Conservation (phyloP, 2,888 invertebrate species). For the Carpatolechia fugitivella region DNA sequence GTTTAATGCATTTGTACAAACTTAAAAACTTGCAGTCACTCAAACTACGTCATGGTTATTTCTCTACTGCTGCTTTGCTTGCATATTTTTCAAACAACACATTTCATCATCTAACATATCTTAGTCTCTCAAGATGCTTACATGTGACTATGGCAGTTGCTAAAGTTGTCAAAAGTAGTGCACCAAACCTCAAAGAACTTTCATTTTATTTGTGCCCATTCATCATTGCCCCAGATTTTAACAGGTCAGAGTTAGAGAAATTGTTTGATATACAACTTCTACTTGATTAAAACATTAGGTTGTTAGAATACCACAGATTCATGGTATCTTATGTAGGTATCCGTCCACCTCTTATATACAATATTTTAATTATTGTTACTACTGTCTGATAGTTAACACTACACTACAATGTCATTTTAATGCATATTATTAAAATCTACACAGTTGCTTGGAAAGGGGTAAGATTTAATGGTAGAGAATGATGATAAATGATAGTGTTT, state of each 20-base stretch:
- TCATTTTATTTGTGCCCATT: constrained; percentile 76
- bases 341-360: constrained; percentile 39
- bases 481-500: too few species aligned
- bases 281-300: constrained; percentile 55
- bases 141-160: constrained; percentile 75
- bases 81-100: constrained; percentile 71
- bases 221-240: constrained; percentile 66
- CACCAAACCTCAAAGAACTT: constrained; percentile 69
- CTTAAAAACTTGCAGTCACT: constrained; percentile 69
- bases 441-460: background rate
- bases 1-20: constrained; percentile 65
- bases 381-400: background rate
- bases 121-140: constrained; percentile 70
- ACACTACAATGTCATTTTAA: background rate
- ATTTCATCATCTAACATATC: constrained; percentile 67
- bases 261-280: constrained; percentile 73
- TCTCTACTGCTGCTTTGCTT: constrained; percentile 69
- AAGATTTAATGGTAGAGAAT: too few species aligned
- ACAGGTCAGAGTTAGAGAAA: constrained; percentile 67
- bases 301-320: constrained; percentile 24
- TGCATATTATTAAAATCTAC: background rate
- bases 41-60: constrained; percentile 74
- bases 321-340: constrained; percentile 38
- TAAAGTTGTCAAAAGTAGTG: constrained; percentile 67
- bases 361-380: background rate